Evolutionary conservation across 1,140 invertebrate species (phyloP).

Genomic region (Atopsyche davidsoni): DNA sequence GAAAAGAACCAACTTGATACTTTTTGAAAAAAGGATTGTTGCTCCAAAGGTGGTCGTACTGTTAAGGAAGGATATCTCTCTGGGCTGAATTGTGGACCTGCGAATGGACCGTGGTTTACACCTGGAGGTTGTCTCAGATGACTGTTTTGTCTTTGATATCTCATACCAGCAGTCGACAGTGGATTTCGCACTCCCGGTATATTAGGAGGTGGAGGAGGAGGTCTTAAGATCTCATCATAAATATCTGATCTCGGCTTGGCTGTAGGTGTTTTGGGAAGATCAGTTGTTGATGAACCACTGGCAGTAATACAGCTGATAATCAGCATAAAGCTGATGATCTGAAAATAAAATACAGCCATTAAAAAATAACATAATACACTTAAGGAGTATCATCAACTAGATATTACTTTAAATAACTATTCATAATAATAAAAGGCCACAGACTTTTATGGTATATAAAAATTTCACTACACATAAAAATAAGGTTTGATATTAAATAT

Average conservation of each 20-base stretch:
- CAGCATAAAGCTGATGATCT: constrained; percentile 23
- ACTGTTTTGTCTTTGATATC: constrained; percentile 23
- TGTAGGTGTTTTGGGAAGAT: constrained; percentile 6
- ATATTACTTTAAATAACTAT: too few species aligned
- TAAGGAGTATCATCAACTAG: too few species aligned
- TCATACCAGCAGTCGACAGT: constrained; percentile 5
- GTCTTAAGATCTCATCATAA: constrained; percentile 26
- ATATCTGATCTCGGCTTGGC: constrained; percentile 22
- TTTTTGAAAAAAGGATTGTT: constrained; percentile 44
- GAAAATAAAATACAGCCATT: constrained; percentile 20
- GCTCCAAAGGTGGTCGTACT: constrained; percentile 29
- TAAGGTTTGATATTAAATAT: too few species aligned
- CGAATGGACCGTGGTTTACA: constrained; percentile 11
- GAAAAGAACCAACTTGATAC: constrained; percentile 46
- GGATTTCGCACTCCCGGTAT: constrained; percentile 1
- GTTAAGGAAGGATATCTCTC: constrained; percentile 20
- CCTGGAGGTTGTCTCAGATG: constrained; percentile 6
- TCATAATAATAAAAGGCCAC: neutral
- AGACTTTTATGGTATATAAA: neutral
- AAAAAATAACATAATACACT: too few species aligned
- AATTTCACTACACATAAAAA: too few species aligned
- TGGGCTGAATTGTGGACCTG: constrained; percentile 3
- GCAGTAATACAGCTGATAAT: constrained; percentile 4
- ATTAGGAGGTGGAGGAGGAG: constrained; percentile 25
- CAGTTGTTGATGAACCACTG: constrained; percentile 6